Conservation (phyloP, 2,888 invertebrate species). For the Lasioglossum lativentre region DNA sequence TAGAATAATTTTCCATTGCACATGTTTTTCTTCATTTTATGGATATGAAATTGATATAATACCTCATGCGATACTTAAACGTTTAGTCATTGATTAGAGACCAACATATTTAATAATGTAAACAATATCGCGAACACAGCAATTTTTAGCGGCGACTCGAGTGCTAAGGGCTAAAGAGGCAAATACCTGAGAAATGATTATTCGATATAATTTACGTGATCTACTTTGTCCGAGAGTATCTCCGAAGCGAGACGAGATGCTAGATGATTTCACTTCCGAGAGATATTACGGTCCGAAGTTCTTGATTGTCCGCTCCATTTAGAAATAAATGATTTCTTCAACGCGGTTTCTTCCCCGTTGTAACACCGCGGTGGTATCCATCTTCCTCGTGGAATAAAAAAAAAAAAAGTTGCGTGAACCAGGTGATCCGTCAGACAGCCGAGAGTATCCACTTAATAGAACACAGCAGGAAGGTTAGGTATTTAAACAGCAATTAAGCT, state of each 20-base stretch:
- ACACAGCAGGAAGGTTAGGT: slow-evolving; percentile 4
- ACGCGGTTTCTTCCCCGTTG: background rate
- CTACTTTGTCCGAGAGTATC: background rate
- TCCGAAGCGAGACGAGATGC: background rate
- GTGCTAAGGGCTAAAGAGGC: too few relatives aligned
- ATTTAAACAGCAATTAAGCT: slow-evolving; percentile 13
- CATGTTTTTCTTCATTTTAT: too few relatives aligned
- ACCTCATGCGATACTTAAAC: too few relatives aligned
- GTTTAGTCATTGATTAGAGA: too few relatives aligned
- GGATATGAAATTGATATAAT: too few relatives aligned
- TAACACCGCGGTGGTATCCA: background rate
- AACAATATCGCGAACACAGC: too few relatives aligned
- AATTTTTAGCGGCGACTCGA: too few relatives aligned
- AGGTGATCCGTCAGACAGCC: background rate
- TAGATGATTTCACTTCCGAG: background rate
- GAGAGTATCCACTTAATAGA: slow-evolving; percentile 16
- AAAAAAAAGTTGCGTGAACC: background rate
- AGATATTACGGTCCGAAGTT: background rate
- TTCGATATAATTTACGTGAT: background rate
- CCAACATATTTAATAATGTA: too few relatives aligned
- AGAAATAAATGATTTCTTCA: background rate
- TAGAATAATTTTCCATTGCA: too few relatives aligned
- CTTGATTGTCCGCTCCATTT: background rate
- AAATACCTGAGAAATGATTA: background rate
- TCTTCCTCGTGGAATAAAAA: background rate